These are phyloP conservation scores for Galago senegalensis DNA, from an alignment of 2,797 vertebrate genomes.

Conservation along the genomic window DNA sequence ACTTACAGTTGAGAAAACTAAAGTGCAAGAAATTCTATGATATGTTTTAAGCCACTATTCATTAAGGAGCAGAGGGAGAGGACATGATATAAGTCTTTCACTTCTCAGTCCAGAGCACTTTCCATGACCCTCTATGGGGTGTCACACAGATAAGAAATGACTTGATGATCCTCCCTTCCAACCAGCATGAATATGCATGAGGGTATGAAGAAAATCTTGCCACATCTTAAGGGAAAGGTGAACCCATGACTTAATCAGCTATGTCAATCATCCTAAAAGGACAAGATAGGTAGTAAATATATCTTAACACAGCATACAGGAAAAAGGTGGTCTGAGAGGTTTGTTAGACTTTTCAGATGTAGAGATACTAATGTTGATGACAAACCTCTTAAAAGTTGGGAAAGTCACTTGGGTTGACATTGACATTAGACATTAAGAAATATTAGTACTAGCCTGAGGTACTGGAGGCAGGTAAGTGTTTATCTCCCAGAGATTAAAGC, in stretches of 20 bases:
- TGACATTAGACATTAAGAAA: background rate
- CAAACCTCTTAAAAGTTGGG: background rate
- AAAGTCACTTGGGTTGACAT: background rate
- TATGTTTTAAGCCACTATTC: background rate
- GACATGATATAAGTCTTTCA: background rate
- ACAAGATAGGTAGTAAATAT: background rate
- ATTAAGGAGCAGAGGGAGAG: background rate
- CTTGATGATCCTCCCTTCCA: background rate
- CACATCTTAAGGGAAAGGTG: background rate
- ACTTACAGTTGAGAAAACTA: slow-evolving; percentile 31
- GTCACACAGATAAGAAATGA: background rate
- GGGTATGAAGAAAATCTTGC: background rate
- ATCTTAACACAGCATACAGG: background rate
- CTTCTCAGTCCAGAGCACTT: background rate
- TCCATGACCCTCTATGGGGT: background rate
- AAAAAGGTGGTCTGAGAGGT: background rate
- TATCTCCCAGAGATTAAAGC: slow-evolving; percentile 20
- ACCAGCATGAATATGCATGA: background rate
- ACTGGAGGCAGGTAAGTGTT: background rate
- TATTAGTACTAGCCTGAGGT: slow-evolving; percentile 35
- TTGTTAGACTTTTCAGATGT: background rate
- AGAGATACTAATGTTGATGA: background rate
- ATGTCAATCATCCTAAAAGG: background rate
- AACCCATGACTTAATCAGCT: background rate
- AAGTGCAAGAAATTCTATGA: background rate